A percentile compares a stretch with the other conserved stretches of the same genome.
These are phyloP conservation scores for Petrocephalus schoutedeni DNA, from an alignment of 2,797 vertebrate genomes.

Conservation along the genomic window DNA sequence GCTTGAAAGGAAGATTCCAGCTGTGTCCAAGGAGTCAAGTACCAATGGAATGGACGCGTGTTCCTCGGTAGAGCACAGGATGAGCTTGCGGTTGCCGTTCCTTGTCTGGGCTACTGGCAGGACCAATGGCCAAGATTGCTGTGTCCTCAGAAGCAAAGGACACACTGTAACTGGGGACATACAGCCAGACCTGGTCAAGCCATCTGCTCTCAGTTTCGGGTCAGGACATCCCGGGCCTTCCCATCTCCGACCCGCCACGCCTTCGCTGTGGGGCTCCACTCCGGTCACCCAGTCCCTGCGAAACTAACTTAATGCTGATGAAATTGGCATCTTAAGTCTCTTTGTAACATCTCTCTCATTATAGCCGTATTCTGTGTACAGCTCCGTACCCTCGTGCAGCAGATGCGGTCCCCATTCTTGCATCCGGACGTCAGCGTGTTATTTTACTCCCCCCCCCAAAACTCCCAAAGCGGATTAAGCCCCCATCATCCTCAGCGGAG, in stretches of 20 bases:
- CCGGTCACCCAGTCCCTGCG: background rate
- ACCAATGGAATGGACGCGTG: background rate
- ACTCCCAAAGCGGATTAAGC: constrained; percentile 13
- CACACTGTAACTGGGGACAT: too few relatives aligned
- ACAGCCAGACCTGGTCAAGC: background rate
- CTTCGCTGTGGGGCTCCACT: background rate
- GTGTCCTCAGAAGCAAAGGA: background rate
- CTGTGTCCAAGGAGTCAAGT: background rate
- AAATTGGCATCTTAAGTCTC: background rate
- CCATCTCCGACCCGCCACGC: background rate
- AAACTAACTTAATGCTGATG: background rate
- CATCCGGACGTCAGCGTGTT: background rate
- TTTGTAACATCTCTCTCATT: background rate
- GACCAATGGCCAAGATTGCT: background rate
- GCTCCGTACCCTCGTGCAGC: background rate
- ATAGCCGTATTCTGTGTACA: background rate
- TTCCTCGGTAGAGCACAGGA: background rate
- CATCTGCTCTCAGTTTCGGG: background rate
- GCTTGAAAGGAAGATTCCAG: background rate
- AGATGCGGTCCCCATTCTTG: background rate
- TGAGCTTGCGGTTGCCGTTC: background rate
- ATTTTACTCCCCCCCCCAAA: background rate
- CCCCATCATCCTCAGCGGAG: constrained; percentile 20
- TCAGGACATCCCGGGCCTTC: background rate
- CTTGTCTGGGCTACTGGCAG: background rate